Evolutionary conservation across 2,888 invertebrate genomes (phyloP).

Genomic region (Allacma fusca): DNA sequence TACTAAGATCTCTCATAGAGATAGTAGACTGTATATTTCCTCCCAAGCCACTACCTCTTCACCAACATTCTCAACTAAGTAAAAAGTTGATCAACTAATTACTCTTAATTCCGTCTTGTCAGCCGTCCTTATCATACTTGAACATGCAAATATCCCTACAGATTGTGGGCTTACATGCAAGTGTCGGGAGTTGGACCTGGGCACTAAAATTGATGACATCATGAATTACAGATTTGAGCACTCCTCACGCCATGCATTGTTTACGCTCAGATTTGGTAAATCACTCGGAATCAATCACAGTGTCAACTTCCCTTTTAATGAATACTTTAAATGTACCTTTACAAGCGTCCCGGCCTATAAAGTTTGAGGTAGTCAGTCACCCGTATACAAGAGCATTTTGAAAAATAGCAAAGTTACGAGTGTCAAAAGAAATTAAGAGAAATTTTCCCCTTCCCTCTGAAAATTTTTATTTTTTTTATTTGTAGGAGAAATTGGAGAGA

Average conservation of each 20-base stretch:
- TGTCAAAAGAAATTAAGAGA: background rate
- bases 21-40: too few species aligned
- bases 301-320: too few species aligned
- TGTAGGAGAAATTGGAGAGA: background rate
- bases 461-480: too few species aligned
- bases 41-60: too few species aligned
- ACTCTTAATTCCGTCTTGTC: background rate
- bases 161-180: too few species aligned
- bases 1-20: too few species aligned
- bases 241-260: background rate
- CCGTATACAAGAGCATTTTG: constrained; percentile 65
- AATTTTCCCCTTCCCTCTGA: background rate
- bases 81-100: constrained; percentile 8
- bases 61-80: background rate
- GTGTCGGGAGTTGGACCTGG: too few species aligned
- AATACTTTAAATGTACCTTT: too few species aligned
- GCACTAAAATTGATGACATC: background rate
- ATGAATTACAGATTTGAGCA: background rate
- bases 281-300: too few species aligned
- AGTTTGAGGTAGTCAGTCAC: constrained; percentile 80
- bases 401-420: too few species aligned
- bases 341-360: too few species aligned
- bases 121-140: background rate
- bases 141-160: too few species aligned
- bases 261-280: background rate